phyloP scores from a whole-genome alignment of 1,140 invertebrate species.

The Heliconius melpomene region DNA sequence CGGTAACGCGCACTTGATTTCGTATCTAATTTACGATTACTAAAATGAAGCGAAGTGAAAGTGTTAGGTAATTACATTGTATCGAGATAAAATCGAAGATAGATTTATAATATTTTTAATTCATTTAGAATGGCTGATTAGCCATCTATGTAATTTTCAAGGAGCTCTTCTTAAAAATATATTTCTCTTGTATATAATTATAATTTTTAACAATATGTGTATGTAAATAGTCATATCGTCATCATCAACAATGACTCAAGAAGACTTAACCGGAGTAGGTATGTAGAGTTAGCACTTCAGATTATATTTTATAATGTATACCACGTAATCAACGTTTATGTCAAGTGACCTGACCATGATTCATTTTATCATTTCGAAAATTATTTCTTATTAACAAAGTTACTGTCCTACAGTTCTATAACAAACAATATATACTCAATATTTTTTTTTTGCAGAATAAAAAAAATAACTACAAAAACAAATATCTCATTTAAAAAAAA shows the following conservation, averaged over 20 bases:
- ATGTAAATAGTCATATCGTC: neutral
- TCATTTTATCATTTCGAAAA: neutral
- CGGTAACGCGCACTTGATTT: constrained; percentile 11
- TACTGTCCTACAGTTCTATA: too few relatives aligned
- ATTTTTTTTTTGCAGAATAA: too few relatives aligned
- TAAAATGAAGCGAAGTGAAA: constrained; percentile 30
- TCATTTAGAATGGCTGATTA: neutral
- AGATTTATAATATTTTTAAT: neutral
- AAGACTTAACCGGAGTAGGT: neutral
- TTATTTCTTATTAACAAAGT: neutral
- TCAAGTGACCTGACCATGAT: constrained; percentile 1
- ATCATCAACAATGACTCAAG: neutral
- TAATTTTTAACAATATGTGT: too few relatives aligned
- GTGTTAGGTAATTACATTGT: constrained; percentile 22
- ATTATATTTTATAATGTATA: neutral
- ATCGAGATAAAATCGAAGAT: constrained; percentile 1
- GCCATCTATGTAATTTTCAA: neutral
- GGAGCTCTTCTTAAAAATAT: neutral
- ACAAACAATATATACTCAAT: too few relatives aligned
- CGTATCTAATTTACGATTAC: constrained; percentile 15
- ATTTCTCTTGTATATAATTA: too few relatives aligned
- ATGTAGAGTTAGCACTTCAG: neutral
- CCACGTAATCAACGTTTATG: neutral
- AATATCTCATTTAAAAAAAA: too few relatives aligned
- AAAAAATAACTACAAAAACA: too few relatives aligned